Conservation (phyloP, 2,113 vertebrate genomes). For the Petroica traversi region DNA sequence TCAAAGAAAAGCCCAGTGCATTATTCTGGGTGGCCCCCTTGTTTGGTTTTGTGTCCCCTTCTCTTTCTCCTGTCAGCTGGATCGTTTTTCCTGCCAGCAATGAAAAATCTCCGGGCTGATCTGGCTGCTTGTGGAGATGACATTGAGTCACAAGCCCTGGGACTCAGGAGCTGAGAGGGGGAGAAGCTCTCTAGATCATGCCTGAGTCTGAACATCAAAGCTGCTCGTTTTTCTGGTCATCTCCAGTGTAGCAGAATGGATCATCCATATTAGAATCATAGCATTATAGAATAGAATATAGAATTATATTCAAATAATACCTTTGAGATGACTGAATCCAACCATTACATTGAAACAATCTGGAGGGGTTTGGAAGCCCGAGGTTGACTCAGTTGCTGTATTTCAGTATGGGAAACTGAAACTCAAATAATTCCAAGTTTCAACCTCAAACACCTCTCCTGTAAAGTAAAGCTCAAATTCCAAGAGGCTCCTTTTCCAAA, state of each 20-base stretch:
- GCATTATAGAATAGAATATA: background rate
- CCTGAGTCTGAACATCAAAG: background rate
- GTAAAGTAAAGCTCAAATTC: background rate
- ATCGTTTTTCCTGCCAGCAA: background rate
- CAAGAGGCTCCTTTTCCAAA: background rate
- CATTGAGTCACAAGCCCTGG: fast-evolving
- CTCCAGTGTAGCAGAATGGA: background rate
- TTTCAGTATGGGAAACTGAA: background rate
- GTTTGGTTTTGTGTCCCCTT: background rate
- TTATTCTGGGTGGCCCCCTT: background rate
- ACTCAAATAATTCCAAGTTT: background rate
- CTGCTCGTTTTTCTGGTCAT: background rate
- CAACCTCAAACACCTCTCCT: background rate
- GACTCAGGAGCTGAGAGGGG: background rate
- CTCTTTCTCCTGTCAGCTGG: background rate
- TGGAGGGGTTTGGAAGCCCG: background rate
- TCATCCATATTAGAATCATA: background rate
- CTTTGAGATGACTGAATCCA: background rate
- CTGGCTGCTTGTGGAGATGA: background rate
- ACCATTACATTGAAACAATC: background rate
- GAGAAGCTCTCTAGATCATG: background rate
- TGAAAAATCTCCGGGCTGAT: background rate
- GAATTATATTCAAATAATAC: background rate
- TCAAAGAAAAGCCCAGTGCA: background rate
- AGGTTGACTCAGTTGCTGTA: background rate